A percentile compares a stretch with the other conserved stretches of the same genome.
Conservation (phyloP, 2,888 invertebrate genomes). For the Eupithecia pulchellata region DNA sequence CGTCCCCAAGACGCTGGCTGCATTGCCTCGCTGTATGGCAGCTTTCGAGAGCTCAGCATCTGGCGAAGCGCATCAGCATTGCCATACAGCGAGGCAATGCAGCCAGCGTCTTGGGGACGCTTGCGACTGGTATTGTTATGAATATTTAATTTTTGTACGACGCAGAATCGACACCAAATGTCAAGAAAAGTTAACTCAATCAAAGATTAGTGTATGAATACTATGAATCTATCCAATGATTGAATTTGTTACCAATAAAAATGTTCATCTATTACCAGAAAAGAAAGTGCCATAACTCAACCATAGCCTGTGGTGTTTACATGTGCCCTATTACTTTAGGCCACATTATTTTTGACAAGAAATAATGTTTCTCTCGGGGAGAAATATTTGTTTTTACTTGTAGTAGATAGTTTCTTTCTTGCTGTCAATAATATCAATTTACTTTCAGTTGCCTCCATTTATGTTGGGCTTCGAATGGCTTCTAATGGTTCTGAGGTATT, state of each 20-base stretch:
- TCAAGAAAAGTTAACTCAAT: not conserved
- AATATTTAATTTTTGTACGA: not conserved
- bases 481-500: not conserved
- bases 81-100: too few species aligned
- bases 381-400: constrained; percentile 8
- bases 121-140: too few species aligned
- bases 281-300: not conserved
- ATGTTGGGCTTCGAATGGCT: not conserved
- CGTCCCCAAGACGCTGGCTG: too few species aligned
- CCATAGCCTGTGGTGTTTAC: not conserved
- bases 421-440: not conserved
- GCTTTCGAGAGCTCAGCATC: too few species aligned
- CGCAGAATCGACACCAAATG: not conserved
- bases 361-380: constrained; percentile 22
- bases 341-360: constrained; percentile 30
- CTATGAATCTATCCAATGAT: not conserved
- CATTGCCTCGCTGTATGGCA: too few species aligned
- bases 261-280: not conserved
- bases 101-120: too few species aligned
- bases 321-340: constrained; percentile 17
- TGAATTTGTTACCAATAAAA: not conserved
- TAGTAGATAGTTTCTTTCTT: constrained; percentile 1
- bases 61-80: too few species aligned
- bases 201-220: not conserved
- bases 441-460: not conserved